These are phyloP conservation scores for Pogonocichla stellata DNA, from an alignment of 2,113 vertebrate species.

Conservation along the genomic window DNA sequence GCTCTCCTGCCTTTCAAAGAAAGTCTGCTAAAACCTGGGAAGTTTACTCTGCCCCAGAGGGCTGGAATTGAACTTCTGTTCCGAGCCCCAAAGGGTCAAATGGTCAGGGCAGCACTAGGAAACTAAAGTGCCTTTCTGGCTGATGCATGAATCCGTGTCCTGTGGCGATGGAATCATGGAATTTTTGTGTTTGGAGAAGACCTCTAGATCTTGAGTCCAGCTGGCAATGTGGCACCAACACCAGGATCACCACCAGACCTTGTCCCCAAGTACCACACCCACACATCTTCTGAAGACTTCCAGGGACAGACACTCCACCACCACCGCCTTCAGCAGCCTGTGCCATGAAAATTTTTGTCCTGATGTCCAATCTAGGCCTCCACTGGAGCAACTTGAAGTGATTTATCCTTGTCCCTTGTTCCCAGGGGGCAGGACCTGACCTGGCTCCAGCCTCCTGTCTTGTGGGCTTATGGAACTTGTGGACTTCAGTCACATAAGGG, in stretches of 20 bases:
- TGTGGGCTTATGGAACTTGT: too few species aligned
- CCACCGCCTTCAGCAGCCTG: neutral
- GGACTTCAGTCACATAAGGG: neutral
- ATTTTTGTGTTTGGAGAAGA: neutral
- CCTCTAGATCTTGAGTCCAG: neutral
- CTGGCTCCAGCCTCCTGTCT: neutral
- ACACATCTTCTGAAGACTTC: accelerated
- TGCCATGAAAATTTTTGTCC: neutral
- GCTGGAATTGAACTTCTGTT: neutral
- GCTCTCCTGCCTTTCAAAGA: neutral
- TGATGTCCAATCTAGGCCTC: neutral
- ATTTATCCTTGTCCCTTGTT: neutral
- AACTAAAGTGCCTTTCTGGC: neutral
- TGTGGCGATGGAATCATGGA: neutral
- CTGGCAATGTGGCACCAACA: neutral
- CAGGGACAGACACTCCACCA: neutral
- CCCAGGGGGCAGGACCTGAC: neutral
- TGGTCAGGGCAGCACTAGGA: neutral
- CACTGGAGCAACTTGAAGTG: neutral
- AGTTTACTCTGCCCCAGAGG: neutral
- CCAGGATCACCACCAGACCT: neutral
- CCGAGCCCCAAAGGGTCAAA: neutral
- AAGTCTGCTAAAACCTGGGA: neutral
- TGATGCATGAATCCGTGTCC: neutral
- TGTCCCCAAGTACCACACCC: neutral